Conservation (phyloP, 1,140 invertebrate species). For the Diorhabda carinulata region DNA sequence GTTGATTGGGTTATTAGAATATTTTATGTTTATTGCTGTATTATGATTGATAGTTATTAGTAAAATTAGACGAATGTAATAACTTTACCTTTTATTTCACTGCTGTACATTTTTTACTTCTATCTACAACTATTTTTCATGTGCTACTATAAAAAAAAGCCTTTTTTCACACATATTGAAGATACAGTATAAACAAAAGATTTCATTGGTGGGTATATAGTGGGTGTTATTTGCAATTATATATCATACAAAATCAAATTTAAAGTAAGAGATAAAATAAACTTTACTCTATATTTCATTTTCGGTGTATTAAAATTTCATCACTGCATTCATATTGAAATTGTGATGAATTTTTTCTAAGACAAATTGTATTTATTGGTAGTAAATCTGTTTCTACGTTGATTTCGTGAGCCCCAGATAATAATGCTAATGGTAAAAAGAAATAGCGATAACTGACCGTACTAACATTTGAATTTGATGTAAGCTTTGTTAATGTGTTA, state of each 20-base stretch:
- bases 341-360: constrained; percentile 21
- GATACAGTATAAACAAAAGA: not conserved
- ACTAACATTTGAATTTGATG: too few species aligned
- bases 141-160: too few species aligned
- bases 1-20: not conserved
- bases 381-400: constrained; percentile 20
- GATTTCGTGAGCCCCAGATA: constrained; percentile 20
- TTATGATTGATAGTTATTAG: too few species aligned
- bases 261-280: not conserved
- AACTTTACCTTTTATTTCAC: too few species aligned
- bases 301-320: constrained; percentile 24
- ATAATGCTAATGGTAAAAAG: too few species aligned
- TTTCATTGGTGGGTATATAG: constrained; percentile 16
- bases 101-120: too few species aligned
- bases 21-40: not conserved
- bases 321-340: constrained; percentile 27
- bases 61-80: too few species aligned
- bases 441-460: too few species aligned
- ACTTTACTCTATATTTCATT: constrained; percentile 21
- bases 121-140: too few species aligned
- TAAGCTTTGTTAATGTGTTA: too few species aligned
- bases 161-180: too few species aligned
- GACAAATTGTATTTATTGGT: constrained; percentile 25
- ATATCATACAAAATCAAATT: too few species aligned
- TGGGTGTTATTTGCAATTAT: not conserved